A percentile compares a stretch with the other conserved stretches of the same genome.
phyloP scores from a whole-genome alignment of 2,113 vertebrate species.

The Phodopus roborovskii region DNA sequence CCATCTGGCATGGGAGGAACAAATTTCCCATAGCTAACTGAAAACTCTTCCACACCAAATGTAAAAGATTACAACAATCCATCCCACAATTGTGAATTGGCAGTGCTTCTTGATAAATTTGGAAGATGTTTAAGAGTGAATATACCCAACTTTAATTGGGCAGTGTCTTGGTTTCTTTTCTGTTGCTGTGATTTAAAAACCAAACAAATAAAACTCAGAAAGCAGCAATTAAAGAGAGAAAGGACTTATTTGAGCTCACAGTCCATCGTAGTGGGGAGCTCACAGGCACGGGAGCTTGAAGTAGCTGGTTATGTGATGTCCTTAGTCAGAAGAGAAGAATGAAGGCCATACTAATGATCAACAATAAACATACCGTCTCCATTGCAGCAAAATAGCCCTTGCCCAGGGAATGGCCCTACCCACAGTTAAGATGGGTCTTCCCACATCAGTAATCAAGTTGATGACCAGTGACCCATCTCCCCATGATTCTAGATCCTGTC shows the following conservation, averaged over 20 bases:
- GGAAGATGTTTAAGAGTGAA: not conserved
- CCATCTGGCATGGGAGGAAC: slow-evolving; percentile 63
- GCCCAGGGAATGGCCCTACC: not conserved
- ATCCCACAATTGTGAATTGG: not conserved
- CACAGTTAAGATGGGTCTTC: not conserved
- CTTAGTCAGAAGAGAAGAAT: not conserved
- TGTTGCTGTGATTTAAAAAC: not conserved
- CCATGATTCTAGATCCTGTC: not conserved
- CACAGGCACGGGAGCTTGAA: not conserved
- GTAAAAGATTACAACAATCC: slow-evolving; percentile 45
- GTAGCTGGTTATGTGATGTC: not conserved
- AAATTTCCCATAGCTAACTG: slow-evolving; percentile 14
- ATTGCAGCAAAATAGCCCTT: not conserved
- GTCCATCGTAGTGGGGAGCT: not conserved
- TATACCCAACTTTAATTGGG: not conserved
- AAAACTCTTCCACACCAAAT: slow-evolving; percentile 43
- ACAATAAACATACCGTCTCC: not conserved
- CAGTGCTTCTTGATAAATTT: not conserved
- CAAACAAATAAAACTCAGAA: not conserved
- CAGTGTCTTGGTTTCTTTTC: not conserved
- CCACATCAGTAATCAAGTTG: not conserved
- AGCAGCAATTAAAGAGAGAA: not conserved
- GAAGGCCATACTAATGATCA: not conserved
- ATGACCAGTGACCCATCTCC: not conserved
- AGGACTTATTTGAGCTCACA: not conserved